phyloP scores from a whole-genome alignment of 37 sponge, comb jelly and placozoan species.

The Ianthella basta region DNA sequence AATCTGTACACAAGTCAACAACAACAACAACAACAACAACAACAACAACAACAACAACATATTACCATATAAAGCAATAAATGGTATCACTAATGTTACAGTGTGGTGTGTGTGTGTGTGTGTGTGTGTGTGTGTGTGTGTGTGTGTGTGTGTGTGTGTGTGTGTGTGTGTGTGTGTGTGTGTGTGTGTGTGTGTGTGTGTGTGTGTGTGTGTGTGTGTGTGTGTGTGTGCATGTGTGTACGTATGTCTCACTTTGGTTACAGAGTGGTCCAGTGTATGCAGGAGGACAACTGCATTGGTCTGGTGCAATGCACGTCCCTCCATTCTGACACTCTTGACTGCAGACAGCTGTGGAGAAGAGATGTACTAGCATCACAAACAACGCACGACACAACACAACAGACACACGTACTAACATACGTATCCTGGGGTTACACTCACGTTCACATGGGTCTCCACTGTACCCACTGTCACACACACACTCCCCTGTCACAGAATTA shows the following conservation, averaged over 20 bases:
- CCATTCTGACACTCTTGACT: conserved; percentile 11
- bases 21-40: too few species aligned
- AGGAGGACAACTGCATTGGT: neutral
- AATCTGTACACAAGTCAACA: neutral
- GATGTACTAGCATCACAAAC: neutral
- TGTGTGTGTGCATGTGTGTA: conserved; percentile 33
- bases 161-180: conserved; percentile 33
- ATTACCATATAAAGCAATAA: neutral
- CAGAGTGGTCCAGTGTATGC: neutral
- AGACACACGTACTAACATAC: conserved; percentile 2
- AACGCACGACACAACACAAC: conserved; percentile 12
- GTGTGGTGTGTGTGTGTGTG: neutral
- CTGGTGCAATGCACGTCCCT: conserved; percentile 8
- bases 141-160: conserved; percentile 38
- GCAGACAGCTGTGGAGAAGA: neutral
- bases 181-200: conserved; percentile 35
- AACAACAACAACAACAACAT: too few species aligned
- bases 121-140: conserved; percentile 20
- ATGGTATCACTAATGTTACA: neutral
- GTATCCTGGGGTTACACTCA: neutral
- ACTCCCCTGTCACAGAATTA: neutral
- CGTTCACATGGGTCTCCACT: conserved; percentile 7
- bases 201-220: conserved; percentile 50
- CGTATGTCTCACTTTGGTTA: neutral
- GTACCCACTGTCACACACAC: conserved; percentile 1